Evolutionary conservation across 2,888 invertebrate genomes (phyloP).

Genomic region (Drosophila robusta): DNA sequence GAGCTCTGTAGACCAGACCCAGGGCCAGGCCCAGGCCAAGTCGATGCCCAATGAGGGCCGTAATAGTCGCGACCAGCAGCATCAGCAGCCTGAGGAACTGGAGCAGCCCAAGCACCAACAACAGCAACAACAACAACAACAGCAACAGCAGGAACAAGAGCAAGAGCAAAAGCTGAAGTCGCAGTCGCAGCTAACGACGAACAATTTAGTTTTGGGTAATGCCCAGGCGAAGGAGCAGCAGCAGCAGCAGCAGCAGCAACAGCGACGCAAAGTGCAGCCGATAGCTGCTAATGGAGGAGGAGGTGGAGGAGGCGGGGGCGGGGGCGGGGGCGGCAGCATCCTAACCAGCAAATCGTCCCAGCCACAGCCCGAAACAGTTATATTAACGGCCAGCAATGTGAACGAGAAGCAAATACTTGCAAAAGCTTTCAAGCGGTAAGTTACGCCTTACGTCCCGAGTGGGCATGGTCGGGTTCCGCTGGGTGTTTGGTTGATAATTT

Average conservation of each 20-base stretch:
- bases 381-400: slow-evolving; percentile 85
- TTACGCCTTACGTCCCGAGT: slow-evolving; percentile 36
- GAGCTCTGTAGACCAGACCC: slow-evolving; percentile 33
- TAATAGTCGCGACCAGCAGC: slow-evolving; percentile 47
- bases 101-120: slow-evolving; percentile 39
- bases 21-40: slow-evolving; percentile 39
- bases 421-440: slow-evolving; percentile 86
- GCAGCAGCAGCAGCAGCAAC: slow-evolving; percentile 9
- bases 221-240: slow-evolving; percentile 20
- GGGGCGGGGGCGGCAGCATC: slow-evolving; percentile 13
- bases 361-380: slow-evolving; percentile 86
- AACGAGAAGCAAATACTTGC: slow-evolving; percentile 85
- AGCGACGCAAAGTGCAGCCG: slow-evolving; percentile 55
- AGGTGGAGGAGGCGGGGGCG: slow-evolving; percentile 12
- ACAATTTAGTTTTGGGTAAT: slow-evolving; percentile 57
- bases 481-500: slow-evolving; percentile 67
- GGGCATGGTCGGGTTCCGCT: slow-evolving; percentile 5
- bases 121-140: slow-evolving; percentile 27
- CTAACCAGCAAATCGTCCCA: slow-evolving; percentile 60
- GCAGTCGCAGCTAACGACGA: slow-evolving; percentile 45
- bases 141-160: slow-evolving; percentile 24
- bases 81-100: slow-evolving; percentile 49
- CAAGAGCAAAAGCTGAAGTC: slow-evolving; percentile 20
- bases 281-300: slow-evolving; percentile 53
- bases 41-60: slow-evolving; percentile 48